Percentiles rank a stretch among this genome's conserved stretches.
Conservation (phyloP, 2,797 vertebrate genomes). For the Chiroxiphia lanceolata region DNA sequence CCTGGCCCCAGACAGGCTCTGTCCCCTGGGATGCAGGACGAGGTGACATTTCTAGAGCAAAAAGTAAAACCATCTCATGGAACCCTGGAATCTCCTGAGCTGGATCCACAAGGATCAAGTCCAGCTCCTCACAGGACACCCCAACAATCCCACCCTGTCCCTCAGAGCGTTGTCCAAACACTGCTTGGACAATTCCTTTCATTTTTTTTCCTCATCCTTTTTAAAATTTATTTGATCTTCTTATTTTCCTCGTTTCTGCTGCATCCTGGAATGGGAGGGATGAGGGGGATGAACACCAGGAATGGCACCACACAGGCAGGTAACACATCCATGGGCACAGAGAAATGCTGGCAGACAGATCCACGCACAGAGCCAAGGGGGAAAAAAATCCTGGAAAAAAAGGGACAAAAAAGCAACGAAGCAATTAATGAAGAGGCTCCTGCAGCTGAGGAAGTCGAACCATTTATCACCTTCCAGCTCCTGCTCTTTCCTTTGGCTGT, state of each 20-base stretch:
- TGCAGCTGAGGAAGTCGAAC: background rate
- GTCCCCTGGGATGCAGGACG: background rate
- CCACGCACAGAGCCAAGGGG: background rate
- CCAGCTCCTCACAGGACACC: background rate
- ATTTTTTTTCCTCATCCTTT: too few relatives aligned
- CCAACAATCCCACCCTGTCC: background rate
- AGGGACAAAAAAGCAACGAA: background rate
- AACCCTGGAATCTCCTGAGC: accelerated
- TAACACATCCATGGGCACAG: accelerated
- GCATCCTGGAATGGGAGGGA: background rate
- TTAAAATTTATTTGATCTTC: background rate
- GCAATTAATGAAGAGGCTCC: background rate
- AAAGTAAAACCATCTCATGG: background rate
- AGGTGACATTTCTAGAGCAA: background rate
- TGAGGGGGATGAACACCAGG: background rate
- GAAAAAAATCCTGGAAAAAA: too few relatives aligned
- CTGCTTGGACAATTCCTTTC: too few relatives aligned
- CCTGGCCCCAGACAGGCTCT: background rate
- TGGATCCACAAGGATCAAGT: background rate
- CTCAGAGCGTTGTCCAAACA: background rate
- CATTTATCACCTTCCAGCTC: background rate
- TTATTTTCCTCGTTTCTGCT: background rate
- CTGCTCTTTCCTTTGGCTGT: background rate
- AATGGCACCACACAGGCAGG: background rate
- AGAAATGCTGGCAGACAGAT: background rate